Evolutionary conservation across 2,888 invertebrate genomes (phyloP), one percentile per base, ranked within the genome.

Genomic region (Scotopteryx bipunctaria): DNA sequence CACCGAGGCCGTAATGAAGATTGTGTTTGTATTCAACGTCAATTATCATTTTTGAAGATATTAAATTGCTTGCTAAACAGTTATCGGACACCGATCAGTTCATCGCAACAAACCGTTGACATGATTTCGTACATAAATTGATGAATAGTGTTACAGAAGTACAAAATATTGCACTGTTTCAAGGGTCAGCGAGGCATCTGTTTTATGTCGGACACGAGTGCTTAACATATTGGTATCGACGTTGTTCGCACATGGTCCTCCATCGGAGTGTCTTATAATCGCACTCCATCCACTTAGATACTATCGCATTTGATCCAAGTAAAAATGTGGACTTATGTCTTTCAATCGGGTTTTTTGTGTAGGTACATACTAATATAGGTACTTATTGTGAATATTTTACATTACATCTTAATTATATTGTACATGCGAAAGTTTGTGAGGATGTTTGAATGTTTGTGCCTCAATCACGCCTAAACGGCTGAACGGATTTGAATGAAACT

Each of bases 191-290:
- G 50, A 51, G 71, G 66, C 82, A 80, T 82, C 81, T 84, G 83
- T 64, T 81, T 80, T 71, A 73, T 78, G 69, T 83, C 69, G 59
- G 61, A 54, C 58, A 66, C 70, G 76, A 77, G 73, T 75, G 73
- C 69, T 63, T 64, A 64, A 65, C 64, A 66, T 69, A 68, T 67
- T 62, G 72, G 64, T 59, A 60, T 68, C 70, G 68, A 61, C 67
- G 64, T 66, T 67, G 64, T 78, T 78, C 67, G 80, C 82, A 83
- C 78, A 83, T 83, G 82, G 75, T 76, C 70, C 67, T 70, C 67
- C 53, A 70, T 76, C 67, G 73, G n/a, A 80, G 75, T 77, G 74
- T 70, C 71, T 77, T 78, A 81, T 78, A 79, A 78, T 74, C 73
- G 71, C 61, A 67, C 57, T 67, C 71, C 74, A 76, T 68, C 72